phyloP scores from a whole-genome alignment of 2,888 invertebrate genomes.

The Eupeodes luniger region DNA sequence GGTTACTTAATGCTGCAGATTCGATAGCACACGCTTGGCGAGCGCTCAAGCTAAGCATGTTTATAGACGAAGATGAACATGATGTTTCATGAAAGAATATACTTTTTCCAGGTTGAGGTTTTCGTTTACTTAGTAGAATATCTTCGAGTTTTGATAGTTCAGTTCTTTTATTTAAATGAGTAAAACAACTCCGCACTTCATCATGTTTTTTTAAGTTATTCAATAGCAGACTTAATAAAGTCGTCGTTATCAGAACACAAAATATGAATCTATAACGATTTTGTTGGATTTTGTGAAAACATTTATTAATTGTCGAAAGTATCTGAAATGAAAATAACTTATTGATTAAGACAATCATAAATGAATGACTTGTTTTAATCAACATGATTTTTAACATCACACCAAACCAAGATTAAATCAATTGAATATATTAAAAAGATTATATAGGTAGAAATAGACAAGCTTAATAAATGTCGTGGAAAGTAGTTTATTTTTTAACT shows the following conservation, averaged over 20 bases:
- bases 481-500: no score
- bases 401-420: no score
- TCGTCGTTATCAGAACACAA: conserved; percentile 77
- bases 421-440: no score
- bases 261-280: conserved; percentile 79
- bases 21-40: conserved; percentile 84
- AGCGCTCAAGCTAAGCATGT: conserved; percentile 78
- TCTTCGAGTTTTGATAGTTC: conserved; percentile 78
- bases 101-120: conserved; percentile 80
- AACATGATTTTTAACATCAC: no score
- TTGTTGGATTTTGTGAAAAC: conserved; percentile 67
- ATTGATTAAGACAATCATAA: no score
- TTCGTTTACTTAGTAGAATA: conserved; percentile 78
- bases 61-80: conserved; percentile 76
- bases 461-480: no score
- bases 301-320: conserved; percentile 53
- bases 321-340: conserved; percentile 58
- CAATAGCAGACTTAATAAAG: conserved; percentile 75
- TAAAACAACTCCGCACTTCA: conserved; percentile 80
- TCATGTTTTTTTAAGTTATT: conserved; percentile 45
- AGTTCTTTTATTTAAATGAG: conserved; percentile 69
- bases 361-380: no score
- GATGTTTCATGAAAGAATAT: conserved; percentile 84
- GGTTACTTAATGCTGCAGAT: conserved; percentile 82
- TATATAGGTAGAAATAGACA: no score